A percentile compares a stretch with the other conserved stretches of the same genome.
phyloP scores from a whole-genome alignment of 2,797 vertebrate genomes.

The Tympanoctomys barrerae region DNA sequence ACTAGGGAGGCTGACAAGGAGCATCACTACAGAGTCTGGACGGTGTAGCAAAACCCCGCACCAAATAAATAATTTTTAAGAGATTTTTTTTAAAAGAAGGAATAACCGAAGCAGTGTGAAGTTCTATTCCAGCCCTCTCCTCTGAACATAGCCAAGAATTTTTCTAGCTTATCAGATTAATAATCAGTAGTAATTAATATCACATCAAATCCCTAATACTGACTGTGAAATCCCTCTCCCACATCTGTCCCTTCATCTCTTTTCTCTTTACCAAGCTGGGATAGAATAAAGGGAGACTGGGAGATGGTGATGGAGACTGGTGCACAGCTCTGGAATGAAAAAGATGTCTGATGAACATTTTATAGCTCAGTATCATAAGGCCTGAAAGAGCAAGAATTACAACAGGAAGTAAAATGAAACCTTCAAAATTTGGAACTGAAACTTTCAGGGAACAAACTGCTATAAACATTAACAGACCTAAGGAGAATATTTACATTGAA shows the following conservation, averaged over 20 bases:
- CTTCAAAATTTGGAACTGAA: conserved; percentile 14
- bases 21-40: too few relatives aligned
- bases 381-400: conserved; percentile 20
- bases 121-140: background rate
- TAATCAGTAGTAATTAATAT: background rate
- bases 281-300: background rate
- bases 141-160: background rate
- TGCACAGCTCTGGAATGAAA: background rate
- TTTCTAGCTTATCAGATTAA: background rate
- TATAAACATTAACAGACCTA: background rate
- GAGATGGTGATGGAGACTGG: background rate
- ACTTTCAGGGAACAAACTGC: background rate
- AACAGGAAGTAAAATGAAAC: background rate
- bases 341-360: background rate
- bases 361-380: background rate
- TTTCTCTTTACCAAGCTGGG: background rate
- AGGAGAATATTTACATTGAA: background rate
- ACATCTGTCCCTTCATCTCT: background rate
- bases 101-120: background rate
- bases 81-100: background rate
- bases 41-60: too few relatives aligned
- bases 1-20: too few relatives aligned
- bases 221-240: background rate
- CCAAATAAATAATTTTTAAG: too few relatives aligned
- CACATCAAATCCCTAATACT: background rate